Evolutionary conservation across 2,797 vertebrate species (phyloP), one percentile per base, ranked within the genome.

Genomic region (Periparus ater): DNA sequence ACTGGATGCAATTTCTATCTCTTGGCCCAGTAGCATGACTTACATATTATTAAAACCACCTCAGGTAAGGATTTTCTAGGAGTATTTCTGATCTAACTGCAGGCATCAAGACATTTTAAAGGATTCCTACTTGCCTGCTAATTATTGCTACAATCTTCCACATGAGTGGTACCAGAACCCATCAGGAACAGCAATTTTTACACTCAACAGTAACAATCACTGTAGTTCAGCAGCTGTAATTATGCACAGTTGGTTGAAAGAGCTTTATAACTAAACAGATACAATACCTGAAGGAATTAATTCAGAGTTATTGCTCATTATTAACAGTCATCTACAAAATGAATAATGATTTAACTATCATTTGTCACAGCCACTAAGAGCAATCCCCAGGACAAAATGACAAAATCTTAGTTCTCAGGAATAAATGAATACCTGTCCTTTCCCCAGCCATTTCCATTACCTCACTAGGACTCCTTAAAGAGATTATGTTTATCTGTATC

Each of bases 401-500:
- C 7, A 6, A 51, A 50, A 42, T 19, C 20, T 29, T 38, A 60
- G 21, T 21, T 76, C 19, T 74, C 32, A 42, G 60, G n/a, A 83
- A 71, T 13, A 27, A 81, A 53, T 11, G 25, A 80, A 67, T 6
- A 36, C 13, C 21, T 13, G 2, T 12, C 5, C 8, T 60, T 80
- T 67, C 47, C 10, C 32, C 70, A 88, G 50, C 38, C 42, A 54
- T 45, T 81, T 72, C 62, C 53, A 45, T 47, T 73, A 57, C 21
- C 47, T 61, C 34, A 44, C 6, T 17, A 44, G 13, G 32, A 50
- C 9, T 50, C 11, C 12, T 48, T 40, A 14, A 30, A 68, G 36
- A 65, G 9, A 51, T 79, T 21, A 54, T 0, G 0, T 72, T 0
- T 47, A 42, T 3, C 26, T 30, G 20, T 16, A 10, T 54, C 44